Base-by-base conservation (phyloP, 1,140 invertebrate species). In the Camponotus floridanus region DNA sequence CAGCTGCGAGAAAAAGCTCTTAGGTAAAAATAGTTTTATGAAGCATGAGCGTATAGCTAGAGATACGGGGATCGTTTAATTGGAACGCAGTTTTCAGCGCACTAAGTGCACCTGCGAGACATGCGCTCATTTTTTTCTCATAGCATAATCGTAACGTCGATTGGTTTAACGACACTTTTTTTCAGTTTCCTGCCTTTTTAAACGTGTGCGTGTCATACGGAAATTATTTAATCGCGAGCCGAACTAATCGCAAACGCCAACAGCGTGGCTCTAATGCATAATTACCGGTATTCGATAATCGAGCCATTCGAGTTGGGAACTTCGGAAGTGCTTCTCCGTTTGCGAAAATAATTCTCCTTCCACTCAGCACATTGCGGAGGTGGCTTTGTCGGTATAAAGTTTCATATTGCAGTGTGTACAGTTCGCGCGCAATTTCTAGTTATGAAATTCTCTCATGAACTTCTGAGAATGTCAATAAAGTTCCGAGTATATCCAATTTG, bases 61-160 rank as follows among this genome's bases (percentile, higher is more conserved):
- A 62, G 18, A 67, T 74, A 62, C 62, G 74, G 26, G 36, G 31
- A 84, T 57, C 26, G 73, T 88, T 80, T 87, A 88, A 87, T 89
- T 88, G 70, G 39, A 51, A 76, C 73, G 59, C 48, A 76, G 57
- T 85, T 88, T 86, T 76, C 62, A 86, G 36, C 42, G 55, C 21
- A 55, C 67, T 86, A 86, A 86, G 86, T 88, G 62, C 81, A 71
- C 26, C 48, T 62, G 57, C 83, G 55, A 71, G 59, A 61, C 51
- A 3, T 74, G 51, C 36, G 45, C 51, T 3, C 36, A 55, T 71
- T 59, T 86, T 76, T 84, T 57, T 33, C 11, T 18, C 7, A n/a
- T 2, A 57, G 18, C 13, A 33, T 21, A 51, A 51, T 61, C 48
- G 48, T 51, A 68, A 11, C 21, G 59, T 42, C 6, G 48, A 88